A percentile compares a stretch with the other conserved stretches of the same genome.
Conservation (phyloP, 2,888 invertebrate genomes). For the Napeogenes inachia region DNA sequence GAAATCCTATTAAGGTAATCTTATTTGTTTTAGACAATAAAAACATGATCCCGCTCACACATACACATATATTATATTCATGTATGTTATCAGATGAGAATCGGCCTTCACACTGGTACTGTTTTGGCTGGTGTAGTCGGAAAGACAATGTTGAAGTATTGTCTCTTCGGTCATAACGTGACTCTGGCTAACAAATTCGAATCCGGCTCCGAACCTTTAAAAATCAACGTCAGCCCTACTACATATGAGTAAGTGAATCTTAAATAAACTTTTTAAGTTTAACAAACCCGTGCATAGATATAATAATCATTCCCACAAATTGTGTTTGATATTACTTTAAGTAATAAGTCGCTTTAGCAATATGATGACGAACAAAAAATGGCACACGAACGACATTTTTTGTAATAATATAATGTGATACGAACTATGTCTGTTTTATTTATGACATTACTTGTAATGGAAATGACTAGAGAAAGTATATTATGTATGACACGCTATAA, state of each 20-base stretch:
- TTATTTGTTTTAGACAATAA: background rate
- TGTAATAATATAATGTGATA: background rate
- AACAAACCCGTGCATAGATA: background rate
- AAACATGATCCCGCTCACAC: too few species aligned
- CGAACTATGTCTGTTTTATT: background rate
- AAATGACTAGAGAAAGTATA: constrained; percentile 1
- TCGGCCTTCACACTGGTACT: constrained; percentile 95
- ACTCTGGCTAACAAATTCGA: constrained; percentile 97
- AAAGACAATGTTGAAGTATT: constrained; percentile 94
- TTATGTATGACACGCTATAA: constrained; percentile 2
- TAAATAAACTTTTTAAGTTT: background rate
- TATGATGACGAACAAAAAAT: constrained; percentile 5
- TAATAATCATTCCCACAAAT: background rate
- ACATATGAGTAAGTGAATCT: constrained; percentile 87
- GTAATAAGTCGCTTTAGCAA: background rate
- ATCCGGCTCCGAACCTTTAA: constrained; percentile 92
- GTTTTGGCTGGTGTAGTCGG: constrained; percentile 97
- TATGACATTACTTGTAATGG: constrained; percentile 6
- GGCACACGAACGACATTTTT: background rate
- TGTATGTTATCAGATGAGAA: constrained; percentile 85
- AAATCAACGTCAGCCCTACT: constrained; percentile 95
- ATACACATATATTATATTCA: background rate
- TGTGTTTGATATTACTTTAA: too few species aligned
- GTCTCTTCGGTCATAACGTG: constrained; percentile 96
- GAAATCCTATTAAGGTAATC: constrained; percentile 90